phyloP scores from a whole-genome alignment of 2,113 vertebrate species.

The Stigmatopora argus region DNA sequence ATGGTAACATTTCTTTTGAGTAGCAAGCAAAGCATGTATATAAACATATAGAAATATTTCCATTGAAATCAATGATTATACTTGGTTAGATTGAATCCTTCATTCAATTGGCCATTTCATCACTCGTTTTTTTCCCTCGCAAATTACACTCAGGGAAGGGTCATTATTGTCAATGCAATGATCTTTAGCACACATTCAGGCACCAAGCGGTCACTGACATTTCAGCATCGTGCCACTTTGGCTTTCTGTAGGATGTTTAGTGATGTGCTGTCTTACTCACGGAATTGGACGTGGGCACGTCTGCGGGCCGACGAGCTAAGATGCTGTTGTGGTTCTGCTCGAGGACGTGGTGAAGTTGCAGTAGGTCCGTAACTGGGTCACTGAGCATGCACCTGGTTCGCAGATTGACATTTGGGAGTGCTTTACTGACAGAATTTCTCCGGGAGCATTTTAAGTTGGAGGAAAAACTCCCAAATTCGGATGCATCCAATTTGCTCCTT shows the following conservation, averaged over 20 bases:
- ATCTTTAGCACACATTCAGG: conserved; percentile 8
- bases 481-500: neutral
- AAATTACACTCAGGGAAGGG: conserved; percentile 28
- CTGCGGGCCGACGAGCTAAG: conserved; percentile 29
- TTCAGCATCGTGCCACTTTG: conserved; percentile 35
- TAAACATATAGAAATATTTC: too few relatives aligned
- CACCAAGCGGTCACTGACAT: conserved; percentile 49
- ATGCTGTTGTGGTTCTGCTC: conserved; percentile 32
- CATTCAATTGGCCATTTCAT: too few relatives aligned
- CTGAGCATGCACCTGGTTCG: conserved; percentile 54
- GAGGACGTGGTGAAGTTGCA: conserved; percentile 49
- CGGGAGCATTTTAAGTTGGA: neutral
- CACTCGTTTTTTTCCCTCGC: too few relatives aligned
- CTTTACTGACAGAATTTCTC: conserved; percentile 9
- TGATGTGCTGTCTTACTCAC: conserved; percentile 37
- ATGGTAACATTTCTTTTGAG: too few relatives aligned
- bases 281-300: conserved; percentile 37
- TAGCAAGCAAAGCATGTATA: too few relatives aligned
- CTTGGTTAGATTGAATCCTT: too few relatives aligned
- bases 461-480: neutral
- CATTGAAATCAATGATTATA: too few relatives aligned
- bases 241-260: conserved; percentile 48
- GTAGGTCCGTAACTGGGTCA: conserved; percentile 58
- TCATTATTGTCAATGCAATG: conserved; percentile 29
- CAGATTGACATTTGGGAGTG: conserved; percentile 50